Conservation (phyloP, 2,797 vertebrate genomes). For the Chrysocyon brachyurus region DNA sequence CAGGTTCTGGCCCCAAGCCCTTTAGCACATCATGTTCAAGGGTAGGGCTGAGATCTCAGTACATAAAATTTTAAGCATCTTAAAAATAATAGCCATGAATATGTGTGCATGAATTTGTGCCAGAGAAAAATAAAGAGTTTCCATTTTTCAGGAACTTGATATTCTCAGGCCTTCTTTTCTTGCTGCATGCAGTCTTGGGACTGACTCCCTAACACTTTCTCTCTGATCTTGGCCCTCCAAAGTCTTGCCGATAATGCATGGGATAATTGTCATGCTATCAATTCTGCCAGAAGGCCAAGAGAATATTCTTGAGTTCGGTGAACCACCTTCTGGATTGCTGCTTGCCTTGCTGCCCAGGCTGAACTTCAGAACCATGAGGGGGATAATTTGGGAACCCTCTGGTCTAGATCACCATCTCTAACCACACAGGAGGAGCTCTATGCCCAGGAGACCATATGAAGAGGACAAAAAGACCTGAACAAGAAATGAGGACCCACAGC, state of each 20-base stretch:
- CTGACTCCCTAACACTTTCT: background rate
- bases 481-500: background rate
- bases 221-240: background rate
- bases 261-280: background rate
- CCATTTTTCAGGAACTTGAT: background rate
- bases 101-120: background rate
- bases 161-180: background rate
- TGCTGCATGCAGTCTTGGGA: background rate
- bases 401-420: background rate
- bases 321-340: background rate
- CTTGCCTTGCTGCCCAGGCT: background rate
- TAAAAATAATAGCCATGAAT: background rate
- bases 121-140: background rate
- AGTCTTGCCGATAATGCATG: background rate
- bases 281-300: background rate
- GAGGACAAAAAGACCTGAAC: background rate
- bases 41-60: background rate
- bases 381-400: background rate
- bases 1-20: background rate
- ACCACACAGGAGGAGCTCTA: background rate
- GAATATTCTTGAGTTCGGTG: too few relatives aligned
- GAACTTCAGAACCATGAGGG: background rate
- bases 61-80: background rate
- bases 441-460: background rate
- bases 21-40: background rate